Conservation (phyloP, 2,888 invertebrate species). For the Chironomus riparius region DNA sequence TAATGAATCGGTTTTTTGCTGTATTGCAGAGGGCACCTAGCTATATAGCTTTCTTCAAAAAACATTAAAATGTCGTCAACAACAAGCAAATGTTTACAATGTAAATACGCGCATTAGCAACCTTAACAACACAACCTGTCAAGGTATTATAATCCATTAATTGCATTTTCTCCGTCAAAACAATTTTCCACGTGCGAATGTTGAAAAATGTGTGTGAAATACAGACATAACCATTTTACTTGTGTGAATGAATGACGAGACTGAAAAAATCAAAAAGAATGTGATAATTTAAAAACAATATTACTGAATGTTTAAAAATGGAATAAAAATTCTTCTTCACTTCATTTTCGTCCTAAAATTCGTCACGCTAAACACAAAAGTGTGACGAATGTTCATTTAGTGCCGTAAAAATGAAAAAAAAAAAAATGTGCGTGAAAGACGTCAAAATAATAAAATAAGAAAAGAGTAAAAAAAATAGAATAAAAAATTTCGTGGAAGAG, state of each 20-base stretch:
- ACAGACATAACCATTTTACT: no score
- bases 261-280: not conserved
- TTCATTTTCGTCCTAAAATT: not conserved
- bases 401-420: not conserved
- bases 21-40: no score
- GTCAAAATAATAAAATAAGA: not conserved
- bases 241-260: not conserved
- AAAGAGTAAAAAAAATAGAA: not conserved
- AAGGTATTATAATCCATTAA: not conserved
- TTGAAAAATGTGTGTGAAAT: not conserved
- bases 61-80: no score
- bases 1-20: no score
- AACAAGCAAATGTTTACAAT: no score
- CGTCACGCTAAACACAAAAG: not conserved
- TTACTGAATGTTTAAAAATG: not conserved
- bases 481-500: not conserved
- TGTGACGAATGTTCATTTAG: not conserved
- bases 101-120: no score
- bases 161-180: not conserved
- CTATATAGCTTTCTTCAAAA: no score
- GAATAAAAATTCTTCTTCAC: not conserved
- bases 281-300: not conserved
- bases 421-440: slow-evolving; percentile 7
- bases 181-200: not conserved
- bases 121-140: no score